phyloP scores from a whole-genome alignment of 2,797 vertebrate genomes.

The Orientallactaga sibirica region DNA sequence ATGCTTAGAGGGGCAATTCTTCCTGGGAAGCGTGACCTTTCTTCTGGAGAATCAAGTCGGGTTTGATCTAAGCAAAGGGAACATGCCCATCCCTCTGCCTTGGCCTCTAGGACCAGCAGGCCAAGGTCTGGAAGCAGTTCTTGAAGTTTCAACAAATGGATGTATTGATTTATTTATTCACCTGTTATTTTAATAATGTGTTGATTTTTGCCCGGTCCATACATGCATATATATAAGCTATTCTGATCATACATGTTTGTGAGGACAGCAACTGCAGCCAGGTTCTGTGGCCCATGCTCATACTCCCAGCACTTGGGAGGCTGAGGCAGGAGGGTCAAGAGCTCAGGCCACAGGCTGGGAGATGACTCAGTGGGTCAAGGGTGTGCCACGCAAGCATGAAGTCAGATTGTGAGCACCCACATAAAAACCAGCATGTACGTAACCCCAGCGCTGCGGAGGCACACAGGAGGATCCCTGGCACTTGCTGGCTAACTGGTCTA shows the following conservation, averaged over 20 bases:
- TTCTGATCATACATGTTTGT: too few species aligned
- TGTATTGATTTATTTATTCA: neutral
- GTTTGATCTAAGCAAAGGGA: neutral
- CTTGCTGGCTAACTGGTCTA: too few species aligned
- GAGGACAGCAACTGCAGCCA: neutral
- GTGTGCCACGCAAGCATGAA: too few species aligned
- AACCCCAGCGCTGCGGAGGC: neutral
- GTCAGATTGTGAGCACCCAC: too few species aligned
- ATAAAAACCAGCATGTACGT: too few species aligned
- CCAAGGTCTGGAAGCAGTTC: neutral
- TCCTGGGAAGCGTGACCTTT: neutral
- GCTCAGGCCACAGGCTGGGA: neutral
- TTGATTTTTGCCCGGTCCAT: too few species aligned
- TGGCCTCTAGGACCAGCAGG: neutral
- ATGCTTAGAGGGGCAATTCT: slow-evolving; percentile 34
- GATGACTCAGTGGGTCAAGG: too few species aligned
- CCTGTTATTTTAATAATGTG: too few species aligned
- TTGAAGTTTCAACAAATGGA: neutral
- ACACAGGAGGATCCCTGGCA: too few species aligned
- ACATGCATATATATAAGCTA: too few species aligned
- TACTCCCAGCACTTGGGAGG: neutral
- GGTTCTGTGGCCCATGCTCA: neutral
- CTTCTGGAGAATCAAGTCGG: neutral
- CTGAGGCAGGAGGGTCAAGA: neutral
- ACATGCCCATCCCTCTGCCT: too few species aligned